These are phyloP conservation scores for Catharus ustulatus DNA, from an alignment of 2,797 vertebrate species.

Conservation along the genomic window DNA sequence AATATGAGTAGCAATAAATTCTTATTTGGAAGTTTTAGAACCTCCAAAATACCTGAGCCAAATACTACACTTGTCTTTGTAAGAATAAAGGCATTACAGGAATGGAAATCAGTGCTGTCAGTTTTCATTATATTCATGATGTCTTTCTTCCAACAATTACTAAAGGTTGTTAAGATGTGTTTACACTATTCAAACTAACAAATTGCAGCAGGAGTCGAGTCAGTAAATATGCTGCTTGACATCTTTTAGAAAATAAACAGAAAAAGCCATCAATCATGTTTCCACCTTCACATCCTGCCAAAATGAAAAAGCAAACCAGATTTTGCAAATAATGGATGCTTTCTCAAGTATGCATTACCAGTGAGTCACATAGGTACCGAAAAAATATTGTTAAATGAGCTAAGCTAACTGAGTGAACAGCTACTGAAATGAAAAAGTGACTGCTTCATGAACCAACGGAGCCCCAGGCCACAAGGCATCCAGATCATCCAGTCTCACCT, in stretches of 20 bases:
- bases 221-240: slow-evolving; percentile 73
- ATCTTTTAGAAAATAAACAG: slow-evolving; percentile 73
- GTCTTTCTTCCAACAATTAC: slow-evolving; percentile 54
- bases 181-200: slow-evolving; percentile 69
- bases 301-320: slow-evolving; percentile 44
- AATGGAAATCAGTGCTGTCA: slow-evolving; percentile 65
- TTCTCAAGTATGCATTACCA: slow-evolving; percentile 48
- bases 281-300: slow-evolving; percentile 34
- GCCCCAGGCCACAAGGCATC: background rate
- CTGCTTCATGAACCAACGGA: background rate
- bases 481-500: slow-evolving; percentile 6
- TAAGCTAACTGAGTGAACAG: slow-evolving; percentile 46
- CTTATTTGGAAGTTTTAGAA: background rate
- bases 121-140: slow-evolving; percentile 62
- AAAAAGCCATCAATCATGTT: slow-evolving; percentile 63
- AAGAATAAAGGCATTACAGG: slow-evolving; percentile 6
- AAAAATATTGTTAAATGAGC: slow-evolving; percentile 65
- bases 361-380: slow-evolving; percentile 9
- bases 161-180: slow-evolving; percentile 59
- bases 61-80: background rate
- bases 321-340: slow-evolving; percentile 40
- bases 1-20: background rate
- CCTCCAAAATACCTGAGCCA: background rate
- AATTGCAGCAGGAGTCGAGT: slow-evolving; percentile 51
- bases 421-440: slow-evolving; percentile 69